Evolutionary conservation across 2,888 invertebrate genomes (phyloP).

Genomic region (Ophioninae sp.): DNA sequence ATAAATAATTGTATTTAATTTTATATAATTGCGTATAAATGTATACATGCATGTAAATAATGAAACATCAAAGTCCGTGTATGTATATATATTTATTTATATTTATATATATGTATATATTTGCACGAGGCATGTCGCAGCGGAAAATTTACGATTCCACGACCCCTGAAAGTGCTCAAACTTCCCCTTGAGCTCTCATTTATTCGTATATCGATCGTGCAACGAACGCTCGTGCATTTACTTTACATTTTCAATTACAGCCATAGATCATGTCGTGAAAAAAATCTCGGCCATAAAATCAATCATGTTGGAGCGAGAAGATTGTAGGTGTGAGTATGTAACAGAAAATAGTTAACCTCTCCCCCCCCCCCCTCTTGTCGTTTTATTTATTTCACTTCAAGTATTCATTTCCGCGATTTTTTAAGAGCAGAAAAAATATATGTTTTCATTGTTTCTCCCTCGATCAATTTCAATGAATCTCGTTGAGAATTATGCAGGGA

Average conservation of each 20-base stretch:
- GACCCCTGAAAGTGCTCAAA: neutral
- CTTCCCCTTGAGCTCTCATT: neutral
- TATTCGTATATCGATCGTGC: neutral
- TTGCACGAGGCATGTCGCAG: neutral
- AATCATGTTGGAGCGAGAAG: constrained; percentile 13
- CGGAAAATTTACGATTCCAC: constrained; percentile 1
- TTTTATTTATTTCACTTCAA: neutral
- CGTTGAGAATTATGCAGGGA: neutral
- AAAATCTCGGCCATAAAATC: constrained; percentile 7
- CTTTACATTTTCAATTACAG: constrained; percentile 1
- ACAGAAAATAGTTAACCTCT: constrained; percentile 8
- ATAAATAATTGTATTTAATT: too few species aligned
- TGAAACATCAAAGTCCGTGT: neutral
- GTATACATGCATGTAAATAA: too few species aligned
- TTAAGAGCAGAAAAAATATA: neutral
- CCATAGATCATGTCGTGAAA: constrained; percentile 7
- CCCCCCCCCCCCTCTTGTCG: neutral
- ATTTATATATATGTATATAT: neutral
- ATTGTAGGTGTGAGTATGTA: neutral
- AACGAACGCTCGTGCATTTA: constrained; percentile 17
- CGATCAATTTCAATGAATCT: constrained; percentile 14
- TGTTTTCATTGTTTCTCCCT: neutral
- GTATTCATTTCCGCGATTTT: constrained; percentile 1
- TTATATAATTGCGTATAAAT: too few species aligned
- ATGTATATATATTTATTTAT: neutral